Conservation (phyloP, 2,888 invertebrate genomes). For the Melanophora roralis region DNA sequence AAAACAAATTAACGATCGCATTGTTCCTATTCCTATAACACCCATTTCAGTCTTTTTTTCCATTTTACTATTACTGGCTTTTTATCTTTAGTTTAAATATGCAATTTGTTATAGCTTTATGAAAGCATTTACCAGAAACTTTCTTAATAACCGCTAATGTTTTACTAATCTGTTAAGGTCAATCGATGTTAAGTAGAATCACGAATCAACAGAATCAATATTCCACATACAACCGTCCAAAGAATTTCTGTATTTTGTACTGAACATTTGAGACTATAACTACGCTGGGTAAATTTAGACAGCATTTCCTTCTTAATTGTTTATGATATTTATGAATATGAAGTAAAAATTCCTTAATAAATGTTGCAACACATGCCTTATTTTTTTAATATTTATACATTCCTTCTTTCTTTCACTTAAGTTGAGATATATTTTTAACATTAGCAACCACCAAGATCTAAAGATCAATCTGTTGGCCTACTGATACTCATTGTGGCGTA, state of each 20-base stretch:
- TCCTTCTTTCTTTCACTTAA: background rate
- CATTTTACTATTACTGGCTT: constrained; percentile 2
- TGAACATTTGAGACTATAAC: background rate
- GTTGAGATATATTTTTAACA: constrained; percentile 21
- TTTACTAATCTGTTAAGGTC: constrained; percentile 77
- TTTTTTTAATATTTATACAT: background rate
- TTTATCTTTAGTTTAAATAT: constrained; percentile 40
- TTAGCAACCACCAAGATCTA: constrained; percentile 39
- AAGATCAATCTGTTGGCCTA: constrained; percentile 56
- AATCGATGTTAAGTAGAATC: constrained; percentile 79
- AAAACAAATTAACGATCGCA: constrained; percentile 54
- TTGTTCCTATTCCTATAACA: constrained; percentile 35
- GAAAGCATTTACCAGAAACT: constrained; percentile 26
- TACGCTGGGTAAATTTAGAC: constrained; percentile 9
- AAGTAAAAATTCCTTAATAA: constrained; percentile 14
- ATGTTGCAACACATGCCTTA: constrained; percentile 11
- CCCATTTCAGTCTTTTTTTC: constrained; percentile 18
- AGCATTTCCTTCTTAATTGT: constrained; percentile 38
- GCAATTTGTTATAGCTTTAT: constrained; percentile 43
- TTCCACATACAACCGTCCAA: constrained; percentile 22
- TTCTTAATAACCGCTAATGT: constrained; percentile 61
- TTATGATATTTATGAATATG: constrained; percentile 54
- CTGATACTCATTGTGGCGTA: constrained; percentile 15
- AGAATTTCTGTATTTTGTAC: constrained; percentile 7
- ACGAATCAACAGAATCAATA: constrained; percentile 72